phyloP scores from a whole-genome alignment of 2,888 invertebrate genomes.

The Cheilosia grossa region DNA sequence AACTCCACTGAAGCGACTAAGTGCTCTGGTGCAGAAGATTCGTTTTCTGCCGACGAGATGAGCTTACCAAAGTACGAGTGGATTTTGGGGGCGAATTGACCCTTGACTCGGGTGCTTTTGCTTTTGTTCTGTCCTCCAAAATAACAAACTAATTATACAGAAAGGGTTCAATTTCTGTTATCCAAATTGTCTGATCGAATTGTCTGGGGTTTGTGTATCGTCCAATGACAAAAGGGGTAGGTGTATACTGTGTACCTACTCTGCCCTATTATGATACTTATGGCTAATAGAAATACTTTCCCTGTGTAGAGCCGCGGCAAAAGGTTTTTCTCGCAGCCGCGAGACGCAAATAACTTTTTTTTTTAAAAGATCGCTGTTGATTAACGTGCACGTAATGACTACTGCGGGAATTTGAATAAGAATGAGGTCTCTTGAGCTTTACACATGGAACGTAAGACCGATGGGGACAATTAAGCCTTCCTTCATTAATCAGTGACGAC shows the following conservation, averaged over 20 bases:
- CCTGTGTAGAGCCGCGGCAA: too few relatives aligned
- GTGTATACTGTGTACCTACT: too few relatives aligned
- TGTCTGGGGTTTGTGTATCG: slow-evolving; percentile 10
- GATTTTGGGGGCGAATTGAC: background rate
- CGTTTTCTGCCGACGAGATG: background rate
- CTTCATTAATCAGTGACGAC: too few relatives aligned
- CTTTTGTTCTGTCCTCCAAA: background rate
- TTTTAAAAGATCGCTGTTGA: too few relatives aligned
- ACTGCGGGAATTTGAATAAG: too few relatives aligned
- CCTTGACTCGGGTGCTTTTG: background rate
- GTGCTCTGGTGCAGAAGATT: slow-evolving; percentile 17
- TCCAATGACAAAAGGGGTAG: background rate
- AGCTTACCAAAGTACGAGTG: background rate
- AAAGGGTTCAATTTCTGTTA: slow-evolving; percentile 15
- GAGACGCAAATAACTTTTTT: too few relatives aligned
- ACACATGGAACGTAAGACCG: too few relatives aligned
- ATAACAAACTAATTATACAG: slow-evolving; percentile 36
- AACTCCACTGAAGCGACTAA: slow-evolving; percentile 16
- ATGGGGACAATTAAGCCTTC: too few relatives aligned
- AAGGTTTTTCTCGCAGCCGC: too few relatives aligned
- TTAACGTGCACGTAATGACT: too few relatives aligned
- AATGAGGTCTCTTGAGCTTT: too few relatives aligned
- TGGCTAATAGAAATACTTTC: too few relatives aligned
- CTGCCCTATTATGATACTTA: background rate
- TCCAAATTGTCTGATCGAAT: slow-evolving; percentile 25